These are phyloP conservation scores for Hylaea fasciaria DNA, from an alignment of 2,888 invertebrate species.

Conservation along the genomic window DNA sequence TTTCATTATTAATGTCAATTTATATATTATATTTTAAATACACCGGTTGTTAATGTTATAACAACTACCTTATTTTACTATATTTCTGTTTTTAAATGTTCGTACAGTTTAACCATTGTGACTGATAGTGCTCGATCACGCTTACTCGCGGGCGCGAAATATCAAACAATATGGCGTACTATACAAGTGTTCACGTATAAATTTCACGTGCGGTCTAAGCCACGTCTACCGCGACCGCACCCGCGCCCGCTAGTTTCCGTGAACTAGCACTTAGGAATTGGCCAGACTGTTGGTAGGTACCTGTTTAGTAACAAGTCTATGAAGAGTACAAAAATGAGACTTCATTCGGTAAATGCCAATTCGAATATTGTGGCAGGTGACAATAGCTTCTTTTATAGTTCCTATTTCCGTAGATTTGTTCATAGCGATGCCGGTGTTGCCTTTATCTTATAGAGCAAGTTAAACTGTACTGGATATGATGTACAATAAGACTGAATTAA, in stretches of 20 bases:
- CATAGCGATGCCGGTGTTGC: conserved; percentile 39
- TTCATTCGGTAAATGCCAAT: too few species aligned
- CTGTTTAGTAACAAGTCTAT: background rate
- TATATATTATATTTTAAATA: conserved; percentile 30
- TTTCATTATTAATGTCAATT: conserved; percentile 35
- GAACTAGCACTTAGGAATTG: conserved; percentile 7
- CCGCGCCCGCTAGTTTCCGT: too few species aligned
- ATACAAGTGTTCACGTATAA: too few species aligned
- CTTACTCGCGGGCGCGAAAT: too few species aligned
- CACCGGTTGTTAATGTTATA: conserved; percentile 24
- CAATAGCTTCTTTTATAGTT: conserved; percentile 20
- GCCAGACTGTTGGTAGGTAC: background rate
- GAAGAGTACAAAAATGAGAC: background rate
- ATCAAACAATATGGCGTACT: too few species aligned
- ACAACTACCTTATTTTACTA: conserved; percentile 33
- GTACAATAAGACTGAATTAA: conserved; percentile 78
- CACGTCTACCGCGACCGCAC: too few species aligned
- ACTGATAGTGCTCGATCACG: too few species aligned
- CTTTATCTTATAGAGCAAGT: conserved; percentile 48
- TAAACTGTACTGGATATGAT: conserved; percentile 74
- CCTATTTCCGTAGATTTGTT: conserved; percentile 37
- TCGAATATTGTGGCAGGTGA: too few species aligned
- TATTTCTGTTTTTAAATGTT: conserved; percentile 51
- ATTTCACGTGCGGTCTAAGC: too few species aligned
- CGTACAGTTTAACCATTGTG: conserved; percentile 61